These are phyloP conservation scores for Brachionus calyciflorus DNA, from an alignment of 1,140 invertebrate species.

Conservation along the genomic window DNA sequence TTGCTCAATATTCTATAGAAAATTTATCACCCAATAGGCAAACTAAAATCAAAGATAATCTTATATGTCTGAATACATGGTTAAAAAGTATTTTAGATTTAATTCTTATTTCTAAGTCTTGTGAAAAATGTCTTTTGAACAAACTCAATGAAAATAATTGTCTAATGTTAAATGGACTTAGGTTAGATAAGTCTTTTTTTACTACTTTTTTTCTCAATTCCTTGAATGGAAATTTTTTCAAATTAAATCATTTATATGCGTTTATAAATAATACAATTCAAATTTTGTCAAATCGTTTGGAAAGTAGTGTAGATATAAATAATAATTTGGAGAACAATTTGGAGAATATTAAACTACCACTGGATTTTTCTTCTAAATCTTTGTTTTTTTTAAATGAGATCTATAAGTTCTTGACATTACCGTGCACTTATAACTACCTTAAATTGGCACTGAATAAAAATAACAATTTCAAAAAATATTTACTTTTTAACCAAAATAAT, in stretches of 20 bases:
- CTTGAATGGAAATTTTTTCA: slow-evolving; percentile 33
- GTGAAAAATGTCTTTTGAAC: neutral
- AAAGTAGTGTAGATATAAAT: neutral
- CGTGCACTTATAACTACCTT: neutral
- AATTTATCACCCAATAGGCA: neutral
- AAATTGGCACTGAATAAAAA: neutral
- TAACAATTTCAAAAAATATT: neutral
- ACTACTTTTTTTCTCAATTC: neutral
- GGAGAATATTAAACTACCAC: no score
- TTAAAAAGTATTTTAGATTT: neutral
- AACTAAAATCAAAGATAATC: neutral
- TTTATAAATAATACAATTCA: neutral
- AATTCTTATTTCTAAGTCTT: neutral
- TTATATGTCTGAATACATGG: neutral
- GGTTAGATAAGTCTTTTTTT: neutral
- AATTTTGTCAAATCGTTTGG: neutral
- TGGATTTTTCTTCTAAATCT: neutral
- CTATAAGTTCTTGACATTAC: neutral
- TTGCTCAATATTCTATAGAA: neutral
- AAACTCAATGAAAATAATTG: neutral
- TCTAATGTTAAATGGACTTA: neutral
- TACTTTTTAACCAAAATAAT: neutral
- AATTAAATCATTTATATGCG: slow-evolving; percentile 26
- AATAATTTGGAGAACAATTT: neutral
- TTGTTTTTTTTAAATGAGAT: neutral